Evolutionary conservation across 1,140 invertebrate genomes (phyloP), one percentile per base, ranked within the genome.

Genomic region (Drosophila ambigua): DNA sequence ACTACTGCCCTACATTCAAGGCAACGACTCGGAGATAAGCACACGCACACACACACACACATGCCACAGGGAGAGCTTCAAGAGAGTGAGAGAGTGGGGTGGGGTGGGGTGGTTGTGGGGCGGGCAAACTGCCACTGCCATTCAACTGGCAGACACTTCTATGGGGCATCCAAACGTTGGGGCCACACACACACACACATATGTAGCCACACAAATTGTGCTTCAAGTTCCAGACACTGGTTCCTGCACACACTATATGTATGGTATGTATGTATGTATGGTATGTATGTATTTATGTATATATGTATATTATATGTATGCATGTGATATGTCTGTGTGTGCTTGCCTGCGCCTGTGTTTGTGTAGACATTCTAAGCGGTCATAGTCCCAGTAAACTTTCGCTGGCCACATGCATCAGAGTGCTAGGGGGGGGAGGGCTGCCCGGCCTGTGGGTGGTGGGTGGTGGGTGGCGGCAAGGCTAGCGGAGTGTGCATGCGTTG

Each of bases 381-480:
- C 85, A 90, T 90, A 90, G 85, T 90, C 80, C 85, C 85, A 90
- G 81, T 90, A 90, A 90, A 90, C 85, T 90, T 85, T 90, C 80
- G 74, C 73, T 79, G 71, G 75, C 55, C 77, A 67, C 63, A 77
- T 65, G 63, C 76, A 43, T n/a, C 24, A 13, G 59, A 59, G 11
- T 13, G 35, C 35, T 39, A 2, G 63, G 60, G 61, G 61, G 44
- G 54, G 62, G 55, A 61, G 44, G 31, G 52, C 23, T 31, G 39
- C 26, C n/a, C 43, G n/a, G 54, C 43, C 20, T 52, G n/a, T 24
- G 50, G 15, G 39, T 39, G 41, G 54, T 15, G 15, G 53, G n/a
- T 24, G 24, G 24, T 24, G 54, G 24, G 11, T 41, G n/a, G 26
- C 35, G 52, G 46, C 31, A 31, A 31, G 31, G 31, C 31, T 31